Evolutionary conservation across 2,888 invertebrate species (phyloP), one percentile per base, ranked within the genome.

Genomic region (Drosophila mercatorum): DNA sequence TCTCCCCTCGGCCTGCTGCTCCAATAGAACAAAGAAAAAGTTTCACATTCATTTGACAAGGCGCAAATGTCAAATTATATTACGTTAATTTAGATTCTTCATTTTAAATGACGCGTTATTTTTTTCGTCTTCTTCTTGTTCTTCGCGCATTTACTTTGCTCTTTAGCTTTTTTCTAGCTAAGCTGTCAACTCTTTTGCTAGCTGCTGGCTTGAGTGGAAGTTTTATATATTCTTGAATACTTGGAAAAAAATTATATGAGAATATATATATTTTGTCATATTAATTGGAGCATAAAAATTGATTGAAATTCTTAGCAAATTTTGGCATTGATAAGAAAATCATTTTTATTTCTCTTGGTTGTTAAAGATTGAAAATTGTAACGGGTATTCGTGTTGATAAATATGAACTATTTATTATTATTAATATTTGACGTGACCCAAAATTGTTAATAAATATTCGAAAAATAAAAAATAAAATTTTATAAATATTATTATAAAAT

Each of bases 41-140:
- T 75, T 83, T 85, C 64, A 55, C 63, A 73, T 72, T 79, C 71
- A 75, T 74, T 74, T 85, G 89, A 85, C 89, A 81, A 51, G 79
- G 67, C 46, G 46, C 69, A 83, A 81, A 71, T 83, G 84, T 89
- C 84, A 85, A 89, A 83, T 85, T 83, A 84, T 66, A 84, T 88
- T 72, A 72, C 76, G 58, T 81, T 83, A 72, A 86, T 85, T 83
- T 86, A 64, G 60, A 83, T 80, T 83, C 79, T 80, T 83, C 79
- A 62, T 68, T 72, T 65, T 28, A 55, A 61, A 63, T 66, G 63
- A 67, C 59, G 56, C 31, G n/a, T 53, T 56, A 66, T 31, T 69
- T 51, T 57, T 36, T 43, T 43, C n/a, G 7, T 38, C 38, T 14
- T 7, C 22, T n/a, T 10, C 40, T 44, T 3, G 2, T 14, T 5